A percentile compares a stretch with the other conserved stretches of the same genome.
phyloP scores from a whole-genome alignment of 2,797 vertebrate species.

The Hirundo rustica region DNA sequence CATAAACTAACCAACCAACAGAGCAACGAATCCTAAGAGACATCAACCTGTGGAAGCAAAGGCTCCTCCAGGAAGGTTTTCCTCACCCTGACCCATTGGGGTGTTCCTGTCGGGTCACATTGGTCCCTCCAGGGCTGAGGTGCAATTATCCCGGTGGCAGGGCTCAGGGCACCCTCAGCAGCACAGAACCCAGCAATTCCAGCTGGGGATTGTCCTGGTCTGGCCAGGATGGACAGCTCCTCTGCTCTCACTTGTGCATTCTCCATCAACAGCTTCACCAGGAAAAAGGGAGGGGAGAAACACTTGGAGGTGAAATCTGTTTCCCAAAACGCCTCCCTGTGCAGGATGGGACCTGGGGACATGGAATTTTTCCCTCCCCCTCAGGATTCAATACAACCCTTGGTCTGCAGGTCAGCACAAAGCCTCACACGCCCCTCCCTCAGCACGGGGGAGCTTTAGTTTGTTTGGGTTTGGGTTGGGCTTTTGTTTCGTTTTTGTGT shows the following conservation, averaged over 20 bases:
- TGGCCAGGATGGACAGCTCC: background rate
- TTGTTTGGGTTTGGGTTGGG: background rate
- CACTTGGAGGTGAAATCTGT: background rate
- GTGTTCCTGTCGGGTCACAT: too few relatives aligned
- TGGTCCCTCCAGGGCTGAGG: too few relatives aligned
- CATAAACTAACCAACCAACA: too few relatives aligned
- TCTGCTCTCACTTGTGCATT: background rate
- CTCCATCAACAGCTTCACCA: background rate
- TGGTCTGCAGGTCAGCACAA: background rate
- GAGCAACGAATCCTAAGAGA: too few relatives aligned
- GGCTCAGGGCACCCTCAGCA: background rate
- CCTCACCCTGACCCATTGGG: too few relatives aligned
- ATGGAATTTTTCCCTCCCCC: background rate
- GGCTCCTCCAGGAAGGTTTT: too few relatives aligned
- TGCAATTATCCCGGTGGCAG: too few relatives aligned
- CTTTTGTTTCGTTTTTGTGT: too few relatives aligned
- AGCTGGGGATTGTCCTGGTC: background rate
- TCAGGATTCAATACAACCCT: rapidly evolving
- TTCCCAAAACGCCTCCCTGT: background rate
- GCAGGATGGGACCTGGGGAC: background rate
- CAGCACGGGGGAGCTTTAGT: too few relatives aligned
- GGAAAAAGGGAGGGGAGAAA: background rate
- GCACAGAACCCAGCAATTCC: background rate
- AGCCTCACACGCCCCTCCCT: background rate
- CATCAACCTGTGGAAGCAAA: too few relatives aligned